Conservation (phyloP, 2,113 vertebrate genomes). For the Clarias magur region DNA sequence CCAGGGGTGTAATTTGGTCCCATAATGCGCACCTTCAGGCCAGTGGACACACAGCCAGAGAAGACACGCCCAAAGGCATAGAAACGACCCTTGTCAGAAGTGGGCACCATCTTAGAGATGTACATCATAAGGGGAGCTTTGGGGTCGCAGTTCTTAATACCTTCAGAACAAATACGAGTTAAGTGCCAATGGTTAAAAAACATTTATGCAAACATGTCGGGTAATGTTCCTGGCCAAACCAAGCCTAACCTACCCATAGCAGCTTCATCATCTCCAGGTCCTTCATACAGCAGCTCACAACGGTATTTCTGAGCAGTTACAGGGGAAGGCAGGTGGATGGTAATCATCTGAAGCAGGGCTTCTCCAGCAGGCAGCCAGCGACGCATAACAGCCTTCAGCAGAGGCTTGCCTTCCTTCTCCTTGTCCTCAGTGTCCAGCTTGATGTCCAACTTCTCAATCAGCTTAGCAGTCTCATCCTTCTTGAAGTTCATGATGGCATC, state of each 20-base stretch:
- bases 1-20: constrained; percentile 93
- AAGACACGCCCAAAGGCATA: constrained; percentile 95
- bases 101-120: constrained; percentile 99
- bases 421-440: constrained; percentile 89
- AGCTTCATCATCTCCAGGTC: constrained; percentile 88
- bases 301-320: constrained; percentile 95
- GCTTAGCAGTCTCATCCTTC: constrained; percentile 86
- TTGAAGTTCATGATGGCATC: constrained; percentile 94
- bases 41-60: constrained; percentile 87
- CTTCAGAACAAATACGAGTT: constrained; percentile 58
- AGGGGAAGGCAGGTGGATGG: constrained; percentile 93
- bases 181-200: too few relatives aligned
- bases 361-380: constrained; percentile 95
- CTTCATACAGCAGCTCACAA: constrained; percentile 94
- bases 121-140: constrained; percentile 96
- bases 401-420: constrained; percentile 90
- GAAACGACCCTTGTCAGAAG: constrained; percentile 92
- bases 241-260: constrained; percentile 82
- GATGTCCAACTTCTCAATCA: constrained; percentile 89
- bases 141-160: constrained; percentile 93
- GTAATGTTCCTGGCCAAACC: background rate
- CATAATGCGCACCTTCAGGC: constrained; percentile 94
- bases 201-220: background rate
- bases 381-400: constrained; percentile 95
- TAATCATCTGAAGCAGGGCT: constrained; percentile 95